Percentiles rank a stretch among this genome's conserved stretches.
Evolutionary conservation across 2,113 vertebrate species (phyloP).

Genomic region (Corvus moneduloides): DNA sequence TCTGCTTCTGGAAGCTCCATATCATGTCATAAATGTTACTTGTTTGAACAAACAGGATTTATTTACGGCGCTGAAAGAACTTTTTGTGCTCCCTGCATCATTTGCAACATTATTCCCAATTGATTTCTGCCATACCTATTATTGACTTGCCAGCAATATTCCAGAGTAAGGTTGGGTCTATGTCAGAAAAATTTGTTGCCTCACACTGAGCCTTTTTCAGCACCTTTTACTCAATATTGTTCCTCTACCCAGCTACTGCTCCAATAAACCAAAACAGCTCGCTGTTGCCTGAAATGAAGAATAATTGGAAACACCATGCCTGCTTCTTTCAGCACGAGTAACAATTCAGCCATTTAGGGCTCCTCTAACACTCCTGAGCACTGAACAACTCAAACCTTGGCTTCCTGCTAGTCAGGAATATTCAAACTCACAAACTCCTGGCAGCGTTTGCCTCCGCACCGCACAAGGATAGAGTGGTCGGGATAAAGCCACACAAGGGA

Average conservation of each 20-base stretch:
- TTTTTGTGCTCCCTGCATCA: conserved; percentile 51
- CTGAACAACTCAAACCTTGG: background rate
- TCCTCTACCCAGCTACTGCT: conserved; percentile 37
- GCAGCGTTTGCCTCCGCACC: background rate
- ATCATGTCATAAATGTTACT: conserved; percentile 32
- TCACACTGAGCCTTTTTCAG: conserved; percentile 53
- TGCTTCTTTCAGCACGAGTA: conserved; percentile 59
- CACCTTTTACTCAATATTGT: conserved; percentile 48
- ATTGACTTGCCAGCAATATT: conserved; percentile 67
- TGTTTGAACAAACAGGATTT: conserved; percentile 39
- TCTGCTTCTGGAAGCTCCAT: conserved; percentile 33
- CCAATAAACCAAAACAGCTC: conserved; percentile 64
- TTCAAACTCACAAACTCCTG: conserved; percentile 29
- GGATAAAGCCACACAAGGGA: background rate
- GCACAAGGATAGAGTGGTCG: rapidly evolving
- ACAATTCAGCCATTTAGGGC: conserved; percentile 69
- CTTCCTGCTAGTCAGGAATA: background rate
- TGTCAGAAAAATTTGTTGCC: conserved; percentile 68
- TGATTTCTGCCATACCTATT: conserved; percentile 57
- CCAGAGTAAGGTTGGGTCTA: conserved; percentile 66
- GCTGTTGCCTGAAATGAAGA: conserved; percentile 69
- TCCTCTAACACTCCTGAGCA: conserved; percentile 40
- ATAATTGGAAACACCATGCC: conserved; percentile 66
- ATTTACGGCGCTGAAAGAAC: conserved; percentile 17
- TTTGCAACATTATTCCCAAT: conserved; percentile 56